phyloP scores from a whole-genome alignment of 2,113 vertebrate genomes.

The Pteronura brasiliensis region DNA sequence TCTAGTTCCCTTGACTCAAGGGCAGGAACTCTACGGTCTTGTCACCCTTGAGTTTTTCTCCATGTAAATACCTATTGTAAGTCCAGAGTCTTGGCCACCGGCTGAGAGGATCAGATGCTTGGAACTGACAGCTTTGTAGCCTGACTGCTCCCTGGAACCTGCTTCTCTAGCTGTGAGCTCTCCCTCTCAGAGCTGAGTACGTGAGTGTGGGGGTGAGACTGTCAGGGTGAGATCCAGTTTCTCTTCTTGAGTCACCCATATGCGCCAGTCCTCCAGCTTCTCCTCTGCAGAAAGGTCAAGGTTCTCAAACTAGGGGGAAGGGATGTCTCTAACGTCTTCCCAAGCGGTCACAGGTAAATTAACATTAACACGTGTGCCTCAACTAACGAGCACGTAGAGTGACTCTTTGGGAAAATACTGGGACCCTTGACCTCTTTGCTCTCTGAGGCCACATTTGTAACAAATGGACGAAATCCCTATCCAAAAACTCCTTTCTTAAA shows the following conservation, averaged over 20 bases:
- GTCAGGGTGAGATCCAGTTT: not conserved
- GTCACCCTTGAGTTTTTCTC: not conserved
- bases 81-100: not conserved
- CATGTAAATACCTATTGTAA: not conserved
- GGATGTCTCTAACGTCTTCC: not conserved
- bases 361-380: not conserved
- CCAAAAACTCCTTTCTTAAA: not conserved
- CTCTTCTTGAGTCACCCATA: not conserved
- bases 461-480: not conserved
- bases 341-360: not conserved
- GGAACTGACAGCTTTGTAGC: not conserved
- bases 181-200: not conserved
- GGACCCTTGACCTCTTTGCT: not conserved
- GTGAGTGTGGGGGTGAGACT: rapidly evolving
- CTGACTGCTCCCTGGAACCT: not conserved
- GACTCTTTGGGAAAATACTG: not conserved
- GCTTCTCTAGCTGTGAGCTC: not conserved
- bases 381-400: not conserved
- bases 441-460: not conserved
- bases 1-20: not conserved
- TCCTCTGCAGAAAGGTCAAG: not conserved
- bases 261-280: not conserved
- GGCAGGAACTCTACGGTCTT: not conserved
- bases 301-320: not conserved
- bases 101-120: not conserved